Conservation (phyloP, 2,113 vertebrate genomes). For the Triplophysa tibetana region DNA sequence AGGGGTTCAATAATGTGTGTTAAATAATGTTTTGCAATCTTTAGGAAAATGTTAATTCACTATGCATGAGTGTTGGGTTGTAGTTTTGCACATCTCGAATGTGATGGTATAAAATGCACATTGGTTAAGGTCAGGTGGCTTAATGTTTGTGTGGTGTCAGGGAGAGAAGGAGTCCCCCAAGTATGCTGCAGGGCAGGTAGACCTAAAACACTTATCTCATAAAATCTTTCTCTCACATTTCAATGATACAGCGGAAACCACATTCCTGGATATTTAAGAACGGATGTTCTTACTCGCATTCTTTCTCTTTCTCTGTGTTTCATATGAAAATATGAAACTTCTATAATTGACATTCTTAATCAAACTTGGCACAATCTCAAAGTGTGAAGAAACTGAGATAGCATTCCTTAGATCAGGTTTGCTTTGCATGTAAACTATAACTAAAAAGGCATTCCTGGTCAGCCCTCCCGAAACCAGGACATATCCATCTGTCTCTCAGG, state of each 20-base stretch:
- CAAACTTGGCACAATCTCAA: neutral
- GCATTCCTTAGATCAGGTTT: neutral
- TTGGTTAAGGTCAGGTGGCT: neutral
- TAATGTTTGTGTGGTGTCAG: constrained; percentile 12
- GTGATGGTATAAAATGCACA: neutral
- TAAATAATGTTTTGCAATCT: neutral
- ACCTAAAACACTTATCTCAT: neutral
- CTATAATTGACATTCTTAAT: constrained; percentile 25
- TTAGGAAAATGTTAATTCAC: neutral
- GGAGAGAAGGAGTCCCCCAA: constrained; percentile 45
- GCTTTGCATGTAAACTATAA: constrained; percentile 2
- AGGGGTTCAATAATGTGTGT: too few relatives aligned
- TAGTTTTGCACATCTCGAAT: neutral
- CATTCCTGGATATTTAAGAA: constrained; percentile 40
- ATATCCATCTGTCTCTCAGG: constrained; percentile 11
- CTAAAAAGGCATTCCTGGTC: neutral
- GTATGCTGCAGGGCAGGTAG: constrained; percentile 36
- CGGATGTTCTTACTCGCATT: neutral
- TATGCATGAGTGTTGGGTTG: neutral
- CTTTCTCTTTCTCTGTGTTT: constrained; percentile 22
- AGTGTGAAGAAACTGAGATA: constrained; percentile 36
- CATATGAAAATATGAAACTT: constrained; percentile 1
- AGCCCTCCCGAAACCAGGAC: constrained; percentile 4
- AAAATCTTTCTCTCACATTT: neutral
- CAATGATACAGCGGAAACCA: constrained; percentile 19